Evolutionary conservation across 2,113 vertebrate genomes (phyloP), one percentile per base, ranked within the genome.

Genomic region (Nycticebus coucang): DNA sequence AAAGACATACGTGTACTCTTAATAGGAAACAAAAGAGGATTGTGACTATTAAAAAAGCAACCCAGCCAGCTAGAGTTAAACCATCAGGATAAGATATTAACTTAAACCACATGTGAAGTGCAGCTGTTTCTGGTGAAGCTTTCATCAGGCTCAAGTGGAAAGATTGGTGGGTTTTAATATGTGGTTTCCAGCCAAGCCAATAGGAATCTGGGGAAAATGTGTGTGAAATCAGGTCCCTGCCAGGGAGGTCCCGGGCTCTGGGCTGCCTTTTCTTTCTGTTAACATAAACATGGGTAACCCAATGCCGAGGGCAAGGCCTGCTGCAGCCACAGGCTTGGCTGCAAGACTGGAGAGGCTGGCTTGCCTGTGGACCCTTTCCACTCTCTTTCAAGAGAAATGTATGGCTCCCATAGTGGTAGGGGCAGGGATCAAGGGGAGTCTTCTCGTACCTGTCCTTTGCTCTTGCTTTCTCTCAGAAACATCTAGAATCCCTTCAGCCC

Each of bases 101-200:
- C 97, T 95, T 95, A 98, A 98, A 98, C 97, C 98, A 99, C 97
- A 98, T 99, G 98, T 98, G 98, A 98, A 98, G 97, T 97, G 98
- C 98, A 98, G 98, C 98, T 98, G 98, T 98, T 98, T 98, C 98
- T 98, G 97, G 92, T 98, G 97, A 98, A 98, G 97, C 98, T 99
- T 99, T 99, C 98, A 98, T 98, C 98, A 98, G 98, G 95, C 97
- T 98, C 97, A 96, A 93, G 98, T 98, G 97, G 98, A 98, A 98
- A 99, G 98, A 98, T 99, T 98, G 98, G 98, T 99, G 98, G 97
- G 97, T 98, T 99, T 99, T 98, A 98, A 99, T 99, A 99, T 98
- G 98, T 97, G 98, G 98, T 98, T 98, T 98, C 98, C 98, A 98
- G 97, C 98, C 98, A 98, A 98, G 98, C 98, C 98, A 98, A 97